Conservation (phyloP, 2,888 invertebrate genomes). For the Physocephala rufipes region DNA sequence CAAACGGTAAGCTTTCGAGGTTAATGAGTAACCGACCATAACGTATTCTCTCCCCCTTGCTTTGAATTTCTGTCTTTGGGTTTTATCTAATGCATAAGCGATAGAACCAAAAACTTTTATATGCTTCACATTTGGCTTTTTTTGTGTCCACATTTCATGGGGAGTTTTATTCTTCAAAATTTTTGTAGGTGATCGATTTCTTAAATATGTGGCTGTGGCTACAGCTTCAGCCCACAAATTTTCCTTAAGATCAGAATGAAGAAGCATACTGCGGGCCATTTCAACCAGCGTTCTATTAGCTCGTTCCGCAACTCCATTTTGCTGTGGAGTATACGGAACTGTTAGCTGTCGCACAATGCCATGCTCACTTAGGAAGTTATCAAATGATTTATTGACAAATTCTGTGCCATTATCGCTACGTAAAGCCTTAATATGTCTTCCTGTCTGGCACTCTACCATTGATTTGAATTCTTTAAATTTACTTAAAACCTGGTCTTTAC, state of each 20-base stretch:
- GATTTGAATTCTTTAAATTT: too few species aligned
- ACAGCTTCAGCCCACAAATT: too few species aligned
- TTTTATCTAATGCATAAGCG: conserved; percentile 19
- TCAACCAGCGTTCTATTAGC: too few species aligned
- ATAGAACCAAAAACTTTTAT: not conserved
- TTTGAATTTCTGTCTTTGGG: conserved; percentile 21
- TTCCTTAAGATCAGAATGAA: too few species aligned
- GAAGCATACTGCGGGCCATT: too few species aligned
- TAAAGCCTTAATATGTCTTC: not conserved
- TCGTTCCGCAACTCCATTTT: not conserved
- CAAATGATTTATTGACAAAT: not conserved
- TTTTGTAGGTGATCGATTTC: not conserved
- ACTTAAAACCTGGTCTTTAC: not conserved
- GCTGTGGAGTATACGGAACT: not conserved
- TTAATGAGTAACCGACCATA: conserved; percentile 23
- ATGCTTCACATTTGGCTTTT: not conserved
- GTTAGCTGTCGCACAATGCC: not conserved
- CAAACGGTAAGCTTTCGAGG: conserved; percentile 27
- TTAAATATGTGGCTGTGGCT: not conserved
- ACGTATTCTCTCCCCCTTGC: conserved; percentile 25
- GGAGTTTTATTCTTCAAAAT: not conserved
- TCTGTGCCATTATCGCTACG: not conserved
- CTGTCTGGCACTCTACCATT: not conserved
- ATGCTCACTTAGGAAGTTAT: too few species aligned
- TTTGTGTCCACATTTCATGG: not conserved